Conservation (phyloP, 92 coral and sea anemone genomes). For the Epizoanthus fatuus region DNA sequence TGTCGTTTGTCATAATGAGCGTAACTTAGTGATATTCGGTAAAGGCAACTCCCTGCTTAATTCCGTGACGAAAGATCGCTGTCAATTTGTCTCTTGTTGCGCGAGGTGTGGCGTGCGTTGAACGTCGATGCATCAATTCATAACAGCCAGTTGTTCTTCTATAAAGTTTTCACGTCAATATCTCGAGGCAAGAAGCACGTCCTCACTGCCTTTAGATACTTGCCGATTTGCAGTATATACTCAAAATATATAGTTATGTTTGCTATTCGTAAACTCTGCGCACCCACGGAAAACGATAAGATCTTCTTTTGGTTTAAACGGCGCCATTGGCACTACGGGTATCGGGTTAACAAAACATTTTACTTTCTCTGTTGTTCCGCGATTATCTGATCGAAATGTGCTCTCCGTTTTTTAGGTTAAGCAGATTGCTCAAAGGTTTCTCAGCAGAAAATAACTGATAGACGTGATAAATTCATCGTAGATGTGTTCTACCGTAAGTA, state of each 20-base stretch:
- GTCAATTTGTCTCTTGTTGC: no score
- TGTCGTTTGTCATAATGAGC: neutral
- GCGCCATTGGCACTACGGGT: neutral
- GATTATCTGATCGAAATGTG: neutral
- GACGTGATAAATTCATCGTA: no score
- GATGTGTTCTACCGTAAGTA: no score
- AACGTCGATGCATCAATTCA: neutral
- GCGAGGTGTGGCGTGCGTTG: no score
- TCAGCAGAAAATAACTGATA: no score
- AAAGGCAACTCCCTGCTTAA: neutral
- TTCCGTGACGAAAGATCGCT: neutral
- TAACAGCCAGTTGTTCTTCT: neutral
- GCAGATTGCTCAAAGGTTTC: no score
- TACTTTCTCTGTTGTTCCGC: neutral
- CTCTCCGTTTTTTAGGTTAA: no score
- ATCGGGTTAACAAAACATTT: neutral
- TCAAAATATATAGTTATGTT: no score
- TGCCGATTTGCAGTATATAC: neutral
- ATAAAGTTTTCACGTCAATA: neutral
- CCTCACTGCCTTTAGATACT: neutral
- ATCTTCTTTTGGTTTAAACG: neutral
- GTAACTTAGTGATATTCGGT: neutral
- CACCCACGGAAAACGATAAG: constrained; percentile 2
- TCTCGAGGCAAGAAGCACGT: neutral
- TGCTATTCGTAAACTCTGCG: neutral